These are phyloP conservation scores for Lithodes maja DNA, from an alignment of 2,888 invertebrate species.

Conservation along the genomic window DNA sequence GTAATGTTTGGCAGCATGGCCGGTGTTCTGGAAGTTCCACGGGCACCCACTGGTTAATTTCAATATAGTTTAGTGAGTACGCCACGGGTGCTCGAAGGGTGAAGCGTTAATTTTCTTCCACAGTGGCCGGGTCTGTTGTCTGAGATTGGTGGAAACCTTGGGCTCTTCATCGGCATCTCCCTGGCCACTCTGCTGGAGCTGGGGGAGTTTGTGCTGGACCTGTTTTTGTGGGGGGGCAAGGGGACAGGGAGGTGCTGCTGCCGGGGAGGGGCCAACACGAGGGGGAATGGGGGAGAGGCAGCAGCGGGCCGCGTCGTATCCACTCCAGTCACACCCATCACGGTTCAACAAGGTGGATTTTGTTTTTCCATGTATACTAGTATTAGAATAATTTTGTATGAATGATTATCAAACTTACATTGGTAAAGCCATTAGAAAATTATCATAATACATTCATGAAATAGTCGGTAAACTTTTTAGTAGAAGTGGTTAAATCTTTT, in stretches of 20 bases:
- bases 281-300: neutral
- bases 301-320: neutral
- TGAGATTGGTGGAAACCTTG: conserved; percentile 36
- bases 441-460: no score
- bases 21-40: no score
- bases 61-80: no score
- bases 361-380: neutral
- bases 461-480: no score
- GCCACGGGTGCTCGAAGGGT: no score
- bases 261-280: no score
- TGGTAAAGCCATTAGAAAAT: no score
- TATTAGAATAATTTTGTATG: no score
- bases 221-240: conserved; percentile 19
- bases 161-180: conserved; percentile 40
- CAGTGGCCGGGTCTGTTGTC: neutral
- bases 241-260: neutral
- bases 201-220: conserved; percentile 41
- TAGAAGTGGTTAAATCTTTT: no score
- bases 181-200: conserved; percentile 35
- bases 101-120: neutral
- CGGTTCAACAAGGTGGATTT: neutral
- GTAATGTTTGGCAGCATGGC: no score
- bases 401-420: no score
- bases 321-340: neutral
- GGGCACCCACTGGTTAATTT: no score